Conservation (phyloP, 1,140 invertebrate genomes). For the Drosophila sproati region DNA sequence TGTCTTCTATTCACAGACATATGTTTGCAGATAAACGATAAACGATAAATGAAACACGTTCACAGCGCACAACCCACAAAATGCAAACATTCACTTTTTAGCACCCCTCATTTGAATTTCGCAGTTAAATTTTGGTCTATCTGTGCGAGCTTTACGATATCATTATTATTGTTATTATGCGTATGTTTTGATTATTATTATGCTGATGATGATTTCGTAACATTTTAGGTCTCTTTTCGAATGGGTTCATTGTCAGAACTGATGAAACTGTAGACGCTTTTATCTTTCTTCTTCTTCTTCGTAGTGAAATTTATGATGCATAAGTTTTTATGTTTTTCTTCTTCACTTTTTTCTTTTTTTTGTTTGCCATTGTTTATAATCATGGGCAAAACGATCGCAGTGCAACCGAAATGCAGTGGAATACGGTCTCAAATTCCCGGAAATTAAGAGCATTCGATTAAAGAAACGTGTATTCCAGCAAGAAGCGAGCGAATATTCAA, state of each 20-base stretch:
- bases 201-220: conserved; percentile 62
- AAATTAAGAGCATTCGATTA: neutral
- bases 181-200: conserved; percentile 2
- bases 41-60: too few species aligned
- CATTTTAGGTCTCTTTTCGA: conserved; percentile 31
- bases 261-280: conserved; percentile 38
- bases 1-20: neutral
- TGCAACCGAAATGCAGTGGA: conserved; percentile 55
- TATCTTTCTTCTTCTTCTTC: conserved; percentile 26
- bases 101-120: conserved; percentile 29
- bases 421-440: conserved; percentile 18
- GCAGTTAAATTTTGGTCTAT: neutral
- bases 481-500: too few species aligned
- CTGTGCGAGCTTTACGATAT: conserved; percentile 21
- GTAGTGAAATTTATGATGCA: conserved; percentile 78
- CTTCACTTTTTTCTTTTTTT: conserved; percentile 32
- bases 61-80: conserved; percentile 5
- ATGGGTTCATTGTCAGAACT: conserved; percentile 72
- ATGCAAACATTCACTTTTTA: conserved; percentile 49
- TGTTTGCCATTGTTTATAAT: conserved; percentile 57
- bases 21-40: neutral
- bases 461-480: neutral
- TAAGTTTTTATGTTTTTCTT: conserved; percentile 40
- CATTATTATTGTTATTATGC: conserved; percentile 59
- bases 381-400: conserved; percentile 31